Conservation (phyloP, 2,113 vertebrate species). For the Cynoglossus semilaevis region DNA sequence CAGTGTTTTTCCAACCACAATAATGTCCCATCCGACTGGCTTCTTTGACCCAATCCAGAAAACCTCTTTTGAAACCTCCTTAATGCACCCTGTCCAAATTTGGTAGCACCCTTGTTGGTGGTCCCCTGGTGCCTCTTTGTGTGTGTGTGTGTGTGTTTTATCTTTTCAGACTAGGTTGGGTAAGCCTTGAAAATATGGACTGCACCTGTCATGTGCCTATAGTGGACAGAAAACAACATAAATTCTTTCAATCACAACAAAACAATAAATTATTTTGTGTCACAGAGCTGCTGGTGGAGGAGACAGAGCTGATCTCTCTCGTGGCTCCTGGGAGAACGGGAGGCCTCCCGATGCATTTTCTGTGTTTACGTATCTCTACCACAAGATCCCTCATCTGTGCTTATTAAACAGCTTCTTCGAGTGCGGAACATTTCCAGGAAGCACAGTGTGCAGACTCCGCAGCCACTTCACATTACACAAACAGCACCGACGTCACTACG, state of each 20-base stretch:
- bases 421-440: constrained; percentile 59
- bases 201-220: constrained; percentile 64
- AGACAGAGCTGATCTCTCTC: constrained; percentile 16
- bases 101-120: constrained; percentile 70
- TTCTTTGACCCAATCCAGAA: constrained; percentile 62
- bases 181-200: constrained; percentile 57
- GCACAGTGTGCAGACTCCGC: constrained; percentile 29
- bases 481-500: constrained; percentile 49
- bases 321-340: constrained; percentile 37
- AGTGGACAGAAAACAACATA: constrained; percentile 53
- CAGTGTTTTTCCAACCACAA: constrained; percentile 62
- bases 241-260: constrained; percentile 56
- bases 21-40: constrained; percentile 55
- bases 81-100: constrained; percentile 63
- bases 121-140: constrained; percentile 64
- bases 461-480: constrained; percentile 38
- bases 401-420: constrained; percentile 56
- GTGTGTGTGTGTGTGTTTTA: constrained; percentile 42
- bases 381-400: constrained; percentile 45
- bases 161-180: constrained; percentile 46
- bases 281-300: constrained; percentile 4
- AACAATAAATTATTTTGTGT: constrained; percentile 31
- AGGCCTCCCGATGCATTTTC: constrained; percentile 26
- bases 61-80: constrained; percentile 45
- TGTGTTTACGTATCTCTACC: constrained; percentile 45